Percentiles rank a stretch among this genome's conserved stretches.
These are phyloP conservation scores for Philhelius pedissequus DNA, from an alignment of 2,888 invertebrate species.

Conservation along the genomic window DNA sequence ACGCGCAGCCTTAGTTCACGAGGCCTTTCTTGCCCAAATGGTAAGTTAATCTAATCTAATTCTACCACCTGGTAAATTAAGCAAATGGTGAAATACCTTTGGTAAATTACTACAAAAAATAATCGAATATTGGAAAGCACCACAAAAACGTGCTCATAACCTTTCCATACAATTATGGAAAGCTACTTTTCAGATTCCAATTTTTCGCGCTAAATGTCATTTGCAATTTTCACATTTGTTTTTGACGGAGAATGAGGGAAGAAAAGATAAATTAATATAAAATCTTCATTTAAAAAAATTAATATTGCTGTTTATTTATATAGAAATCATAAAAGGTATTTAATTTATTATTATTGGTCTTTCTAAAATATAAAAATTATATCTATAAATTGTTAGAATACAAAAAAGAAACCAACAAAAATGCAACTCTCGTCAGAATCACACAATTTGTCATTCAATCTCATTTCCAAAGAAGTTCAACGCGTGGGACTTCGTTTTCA, in stretches of 20 bases:
- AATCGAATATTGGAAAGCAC: background rate
- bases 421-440: conserved; percentile 29
- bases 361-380: background rate
- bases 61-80: background rate
- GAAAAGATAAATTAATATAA: background rate
- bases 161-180: background rate
- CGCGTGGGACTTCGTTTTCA: conserved; percentile 56
- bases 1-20: too few species aligned
- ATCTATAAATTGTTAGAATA: background rate
- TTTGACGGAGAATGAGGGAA: conserved; percentile 19
- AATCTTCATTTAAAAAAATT: conserved; percentile 9
- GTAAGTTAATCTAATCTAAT: too few species aligned
- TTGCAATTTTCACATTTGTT: conserved; percentile 29
- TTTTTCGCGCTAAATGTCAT: conserved; percentile 25
- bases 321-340: background rate
- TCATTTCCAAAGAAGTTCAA: conserved; percentile 47
- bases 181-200: background rate
- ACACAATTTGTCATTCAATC: conserved; percentile 24
- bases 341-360: background rate
- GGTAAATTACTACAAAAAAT: background rate
- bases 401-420: conserved; percentile 4
- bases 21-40: too few species aligned
- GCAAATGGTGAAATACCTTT: background rate
- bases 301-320: background rate
- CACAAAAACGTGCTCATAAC: background rate